These are phyloP conservation scores for Cistogaster globosa DNA, from an alignment of 2,888 invertebrate genomes.

Conservation along the genomic window DNA sequence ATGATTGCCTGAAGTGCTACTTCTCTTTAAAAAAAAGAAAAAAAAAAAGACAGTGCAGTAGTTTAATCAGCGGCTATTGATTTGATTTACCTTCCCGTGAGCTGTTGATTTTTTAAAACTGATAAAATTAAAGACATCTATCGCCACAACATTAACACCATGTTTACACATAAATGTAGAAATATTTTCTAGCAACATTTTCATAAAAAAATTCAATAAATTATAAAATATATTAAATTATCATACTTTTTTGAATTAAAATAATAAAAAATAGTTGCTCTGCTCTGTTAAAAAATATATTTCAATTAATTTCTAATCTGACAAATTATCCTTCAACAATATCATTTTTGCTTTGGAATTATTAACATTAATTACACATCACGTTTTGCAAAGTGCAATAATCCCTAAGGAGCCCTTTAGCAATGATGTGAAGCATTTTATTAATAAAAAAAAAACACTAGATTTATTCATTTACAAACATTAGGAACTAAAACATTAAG, in stretches of 20 bases:
- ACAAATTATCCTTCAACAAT: slow-evolving; percentile 55
- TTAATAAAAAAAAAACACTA: not conserved
- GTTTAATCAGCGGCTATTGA: too few relatives aligned
- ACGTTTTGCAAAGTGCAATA: slow-evolving; percentile 77
- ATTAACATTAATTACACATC: slow-evolving; percentile 80
- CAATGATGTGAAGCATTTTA: slow-evolving; percentile 39
- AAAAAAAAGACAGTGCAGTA: too few relatives aligned
- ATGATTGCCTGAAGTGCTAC: too few relatives aligned
- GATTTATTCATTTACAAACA: slow-evolving; percentile 21
- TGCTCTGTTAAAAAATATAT: slow-evolving; percentile 29
- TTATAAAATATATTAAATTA: too few relatives aligned
- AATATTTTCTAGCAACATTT: too few relatives aligned
- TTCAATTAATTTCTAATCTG: slow-evolving; percentile 36
- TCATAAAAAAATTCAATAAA: too few relatives aligned
- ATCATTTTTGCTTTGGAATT: slow-evolving; percentile 63
- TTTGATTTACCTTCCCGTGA: too few relatives aligned
- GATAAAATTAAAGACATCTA: too few relatives aligned
- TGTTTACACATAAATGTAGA: too few relatives aligned
- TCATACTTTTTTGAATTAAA: not conserved
- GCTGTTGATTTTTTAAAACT: too few relatives aligned
- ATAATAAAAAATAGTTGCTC: not conserved
- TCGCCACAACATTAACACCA: too few relatives aligned
- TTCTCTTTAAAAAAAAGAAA: too few relatives aligned
- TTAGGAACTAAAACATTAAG: slow-evolving; percentile 25
- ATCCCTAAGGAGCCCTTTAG: slow-evolving; percentile 76